phyloP scores from a whole-genome alignment of 2,113 vertebrate genomes.

The Arizona elegans region DNA sequence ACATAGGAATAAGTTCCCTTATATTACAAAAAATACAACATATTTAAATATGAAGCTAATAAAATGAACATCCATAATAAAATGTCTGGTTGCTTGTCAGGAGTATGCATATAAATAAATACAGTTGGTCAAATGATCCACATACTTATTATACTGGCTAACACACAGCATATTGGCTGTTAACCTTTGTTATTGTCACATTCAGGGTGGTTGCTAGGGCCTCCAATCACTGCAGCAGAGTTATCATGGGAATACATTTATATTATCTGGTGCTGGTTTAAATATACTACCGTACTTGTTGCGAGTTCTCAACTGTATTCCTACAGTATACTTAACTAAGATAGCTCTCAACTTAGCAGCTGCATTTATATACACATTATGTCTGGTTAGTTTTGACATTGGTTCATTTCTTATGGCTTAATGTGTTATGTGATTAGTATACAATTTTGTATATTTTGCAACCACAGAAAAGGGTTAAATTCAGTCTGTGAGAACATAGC shows the following conservation, averaged over 20 bases:
- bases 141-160: not conserved
- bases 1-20: not conserved
- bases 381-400: not conserved
- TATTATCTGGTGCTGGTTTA: not conserved
- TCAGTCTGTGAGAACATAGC: not conserved
- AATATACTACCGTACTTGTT: not conserved
- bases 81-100: not conserved
- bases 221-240: not conserved
- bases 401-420: not conserved
- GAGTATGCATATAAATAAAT: not conserved
- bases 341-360: not conserved
- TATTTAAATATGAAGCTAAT: not conserved
- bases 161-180: not conserved
- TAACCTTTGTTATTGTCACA: not conserved
- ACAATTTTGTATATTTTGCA: not conserved
- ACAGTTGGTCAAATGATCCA: not conserved
- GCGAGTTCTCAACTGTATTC: not conserved
- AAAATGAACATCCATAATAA: not conserved
- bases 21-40: not conserved
- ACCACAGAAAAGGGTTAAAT: not conserved
- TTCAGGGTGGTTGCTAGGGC: not conserved
- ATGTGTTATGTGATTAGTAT: not conserved
- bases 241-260: not conserved
- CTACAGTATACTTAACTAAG: not conserved
- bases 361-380: not conserved